Evolutionary conservation across 2,888 invertebrate species (phyloP), one percentile per base, ranked within the genome.

Genomic region (Caenorhabditis panamensis): DNA sequence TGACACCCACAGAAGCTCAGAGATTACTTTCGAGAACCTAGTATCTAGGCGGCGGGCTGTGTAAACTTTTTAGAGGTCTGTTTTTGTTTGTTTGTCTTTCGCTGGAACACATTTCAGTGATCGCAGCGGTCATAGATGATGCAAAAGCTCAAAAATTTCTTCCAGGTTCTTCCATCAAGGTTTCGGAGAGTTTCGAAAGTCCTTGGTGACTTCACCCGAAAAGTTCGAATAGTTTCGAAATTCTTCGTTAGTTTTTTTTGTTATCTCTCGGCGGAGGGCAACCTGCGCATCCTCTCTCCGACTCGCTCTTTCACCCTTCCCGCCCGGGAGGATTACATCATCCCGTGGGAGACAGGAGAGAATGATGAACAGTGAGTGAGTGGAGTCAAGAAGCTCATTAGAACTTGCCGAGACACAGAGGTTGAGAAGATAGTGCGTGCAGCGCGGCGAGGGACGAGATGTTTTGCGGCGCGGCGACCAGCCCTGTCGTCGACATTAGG

Each of bases 201-300:
- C 26, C 31, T 16, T 41, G 54, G 22, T 56, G 62, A 51, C n/a
- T 24, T 59, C 37, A 59, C 59, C 24, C 64, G 49, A n/a, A 18
- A 61, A 59, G 31, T 75, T 75, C 75, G 75, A 75, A 66, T 66
- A 59, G 75, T 75, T 75, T 75, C 75, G 75, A 75, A 75, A 75
- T 13, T 26, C 37, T 44, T 66, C 75, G 56, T 64, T n/a, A n/a
- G n/a, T n/a, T n/a, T 73, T 64, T 63, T 64, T 24, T 61, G 28
- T 54, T 75, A 61, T 75, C 63, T 75, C 73, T 73, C 51, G 22
- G 59, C 51, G 37, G 66, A 41, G 64, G 72, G 56, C 73, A 67
- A 28, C 61, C 75, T 75, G 75, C 75, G 75, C 66, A 67, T 75
- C 75, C 47, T 53, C 37, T 41, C 61, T 26, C 66, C 61, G 58